phyloP scores from a whole-genome alignment of 1,140 invertebrate genomes.

The Drosophila busckii region DNA sequence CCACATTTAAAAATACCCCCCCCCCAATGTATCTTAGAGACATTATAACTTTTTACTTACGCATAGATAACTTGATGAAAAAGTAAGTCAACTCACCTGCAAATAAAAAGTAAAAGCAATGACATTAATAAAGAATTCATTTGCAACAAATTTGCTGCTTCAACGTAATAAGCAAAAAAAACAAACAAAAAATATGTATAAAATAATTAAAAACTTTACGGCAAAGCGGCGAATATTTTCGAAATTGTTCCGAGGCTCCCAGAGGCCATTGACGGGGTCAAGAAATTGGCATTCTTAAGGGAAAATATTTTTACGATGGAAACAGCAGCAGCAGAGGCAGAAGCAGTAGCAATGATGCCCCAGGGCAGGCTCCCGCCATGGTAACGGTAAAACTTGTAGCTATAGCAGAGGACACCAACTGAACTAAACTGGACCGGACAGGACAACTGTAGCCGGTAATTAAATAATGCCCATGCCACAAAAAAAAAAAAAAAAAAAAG shows the following conservation, averaged over 20 bases:
- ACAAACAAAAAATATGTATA: conserved; percentile 10
- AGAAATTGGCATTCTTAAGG: conserved; percentile 39
- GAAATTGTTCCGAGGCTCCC: conserved; percentile 63
- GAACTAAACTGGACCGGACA: conserved; percentile 8
- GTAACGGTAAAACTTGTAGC: conserved; percentile 5
- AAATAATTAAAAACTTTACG: conserved; percentile 66
- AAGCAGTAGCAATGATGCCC: conserved; percentile 22
- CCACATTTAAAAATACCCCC: too few species aligned
- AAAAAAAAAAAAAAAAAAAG: conserved; percentile 39
- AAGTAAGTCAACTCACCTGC: conserved; percentile 46
- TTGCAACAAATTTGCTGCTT: conserved; percentile 14
- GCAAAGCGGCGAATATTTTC: conserved; percentile 10
- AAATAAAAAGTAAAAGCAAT: conserved; percentile 22
- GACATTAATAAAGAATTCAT: conserved; percentile 46
- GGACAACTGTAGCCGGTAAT: conserved; percentile 48
- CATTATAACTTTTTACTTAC: conserved; percentile 30
- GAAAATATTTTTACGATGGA: conserved; percentile 57
- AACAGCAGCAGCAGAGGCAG: conserved; percentile 6
- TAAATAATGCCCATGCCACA: conserved; percentile 40
- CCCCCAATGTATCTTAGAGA: too few species aligned
- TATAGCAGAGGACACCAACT: neutral
- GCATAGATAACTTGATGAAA: neutral
- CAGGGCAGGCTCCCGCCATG: neutral
- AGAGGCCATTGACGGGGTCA: conserved; percentile 57
- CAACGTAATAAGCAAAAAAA: conserved; percentile 14